These are phyloP conservation scores for Mythimna ferrago DNA, from an alignment of 2,888 invertebrate species.

Conservation along the genomic window DNA sequence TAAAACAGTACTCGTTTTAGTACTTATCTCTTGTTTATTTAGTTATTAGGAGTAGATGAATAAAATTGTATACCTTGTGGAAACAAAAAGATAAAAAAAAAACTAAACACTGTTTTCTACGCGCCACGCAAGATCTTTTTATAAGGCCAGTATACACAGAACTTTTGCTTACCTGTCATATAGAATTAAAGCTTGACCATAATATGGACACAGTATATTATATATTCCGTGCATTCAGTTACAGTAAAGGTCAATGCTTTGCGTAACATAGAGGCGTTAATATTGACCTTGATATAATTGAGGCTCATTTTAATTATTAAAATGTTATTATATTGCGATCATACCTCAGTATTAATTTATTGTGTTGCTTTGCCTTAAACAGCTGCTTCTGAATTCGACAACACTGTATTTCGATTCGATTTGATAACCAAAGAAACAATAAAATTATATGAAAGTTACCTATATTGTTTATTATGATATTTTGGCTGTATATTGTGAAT, in stretches of 20 bases:
- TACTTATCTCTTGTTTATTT: conserved; percentile 73
- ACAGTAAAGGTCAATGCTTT: conserved; percentile 45
- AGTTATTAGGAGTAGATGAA: conserved; percentile 63
- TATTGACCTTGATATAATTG: conserved; percentile 67
- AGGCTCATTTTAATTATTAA: conserved; percentile 62
- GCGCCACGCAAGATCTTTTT: conserved; percentile 49
- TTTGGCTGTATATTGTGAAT: conserved; percentile 1
- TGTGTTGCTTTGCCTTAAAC: conserved; percentile 57
- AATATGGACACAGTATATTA: conserved; percentile 43
- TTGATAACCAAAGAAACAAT: conserved; percentile 40
- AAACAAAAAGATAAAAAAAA: conserved; percentile 49
- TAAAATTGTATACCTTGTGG: conserved; percentile 52
- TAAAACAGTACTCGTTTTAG: conserved; percentile 67
- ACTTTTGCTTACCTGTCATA: conserved; percentile 47
- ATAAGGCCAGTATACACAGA: conserved; percentile 63
- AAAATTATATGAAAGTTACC: conserved; percentile 20
- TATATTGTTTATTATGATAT: conserved; percentile 15
- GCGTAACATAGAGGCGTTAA: conserved; percentile 34
- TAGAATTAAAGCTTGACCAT: conserved; percentile 46
- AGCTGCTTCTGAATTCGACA: conserved; percentile 52
- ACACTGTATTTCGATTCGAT: conserved; percentile 12
- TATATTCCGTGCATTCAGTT: conserved; percentile 49
- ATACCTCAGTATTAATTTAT: conserved; percentile 73
- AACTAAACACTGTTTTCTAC: conserved; percentile 45
- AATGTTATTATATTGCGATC: conserved; percentile 58